Percentiles rank a stretch among this genome's conserved stretches.
Evolutionary conservation across 2,113 vertebrate genomes (phyloP).

Genomic region (Cephalopholis sonnerati): DNA sequence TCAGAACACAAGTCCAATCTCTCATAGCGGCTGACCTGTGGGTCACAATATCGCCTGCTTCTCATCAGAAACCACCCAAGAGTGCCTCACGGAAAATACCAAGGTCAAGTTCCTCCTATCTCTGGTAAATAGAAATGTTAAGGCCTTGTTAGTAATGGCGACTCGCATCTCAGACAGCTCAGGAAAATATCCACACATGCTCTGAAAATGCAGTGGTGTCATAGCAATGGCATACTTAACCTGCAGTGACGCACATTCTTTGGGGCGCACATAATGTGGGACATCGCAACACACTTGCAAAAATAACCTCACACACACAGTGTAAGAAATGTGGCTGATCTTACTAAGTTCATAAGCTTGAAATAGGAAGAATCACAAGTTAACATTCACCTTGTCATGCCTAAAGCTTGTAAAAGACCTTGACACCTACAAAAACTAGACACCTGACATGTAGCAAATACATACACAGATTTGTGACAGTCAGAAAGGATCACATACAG

Average conservation of each 20-base stretch:
- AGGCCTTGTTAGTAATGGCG: slow-evolving; percentile 37
- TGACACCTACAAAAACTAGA: not conserved
- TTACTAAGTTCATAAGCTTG: slow-evolving; percentile 1
- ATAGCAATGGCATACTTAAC: slow-evolving; percentile 25
- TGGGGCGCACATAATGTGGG: not conserved
- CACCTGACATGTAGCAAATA: not conserved
- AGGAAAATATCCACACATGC: not conserved
- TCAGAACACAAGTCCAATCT: slow-evolving; percentile 60
- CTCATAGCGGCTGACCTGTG: slow-evolving; percentile 43
- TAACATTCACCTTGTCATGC: not conserved
- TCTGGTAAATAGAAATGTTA: slow-evolving; percentile 58
- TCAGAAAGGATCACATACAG: not conserved
- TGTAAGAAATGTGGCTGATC: not conserved
- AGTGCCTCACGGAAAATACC: slow-evolving; percentile 33
- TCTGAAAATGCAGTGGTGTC: slow-evolving; percentile 3
- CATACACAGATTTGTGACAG: not conserved
- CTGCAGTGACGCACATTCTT: not conserved
- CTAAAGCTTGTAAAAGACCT: not conserved
- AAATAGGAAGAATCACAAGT: not conserved
- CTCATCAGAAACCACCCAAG: slow-evolving; percentile 60
- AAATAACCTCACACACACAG: slow-evolving; percentile 39
- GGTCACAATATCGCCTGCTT: slow-evolving; percentile 48
- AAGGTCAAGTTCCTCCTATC: slow-evolving; percentile 52
- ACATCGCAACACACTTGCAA: slow-evolving; percentile 15
- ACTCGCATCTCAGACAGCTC: not conserved